Percentiles rank a stretch among this genome's conserved stretches.
These are phyloP conservation scores for Cryptocephalus primarius DNA, from an alignment of 2,888 invertebrate species.

Conservation along the genomic window DNA sequence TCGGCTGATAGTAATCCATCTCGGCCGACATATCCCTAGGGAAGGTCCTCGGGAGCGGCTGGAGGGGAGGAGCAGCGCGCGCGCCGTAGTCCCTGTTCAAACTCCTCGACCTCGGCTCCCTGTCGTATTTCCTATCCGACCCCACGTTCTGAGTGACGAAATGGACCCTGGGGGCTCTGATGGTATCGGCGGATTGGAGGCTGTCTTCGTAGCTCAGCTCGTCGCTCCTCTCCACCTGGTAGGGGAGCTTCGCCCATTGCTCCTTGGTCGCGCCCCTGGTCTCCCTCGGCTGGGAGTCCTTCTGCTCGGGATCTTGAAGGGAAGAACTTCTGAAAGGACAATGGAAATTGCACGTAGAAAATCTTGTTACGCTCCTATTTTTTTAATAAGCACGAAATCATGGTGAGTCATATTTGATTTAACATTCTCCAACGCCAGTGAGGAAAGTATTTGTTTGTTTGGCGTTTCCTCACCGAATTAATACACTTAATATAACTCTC, in stretches of 20 bases:
- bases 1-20: slow-evolving; percentile 13
- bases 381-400: no score
- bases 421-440: no score
- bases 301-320: background rate
- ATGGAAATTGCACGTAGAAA: no score
- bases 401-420: no score
- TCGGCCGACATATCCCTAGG: slow-evolving; percentile 14
- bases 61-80: background rate
- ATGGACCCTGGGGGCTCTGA: slow-evolving; percentile 53
- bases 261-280: slow-evolving; percentile 46
- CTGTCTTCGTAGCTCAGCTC: slow-evolving; percentile 30
- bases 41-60: background rate
- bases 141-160: slow-evolving; percentile 47
- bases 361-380: no score
- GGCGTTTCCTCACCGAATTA: no score
- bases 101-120: slow-evolving; percentile 19
- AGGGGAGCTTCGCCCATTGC: slow-evolving; percentile 51
- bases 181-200: slow-evolving; percentile 45
- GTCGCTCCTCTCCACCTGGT: slow-evolving; percentile 32
- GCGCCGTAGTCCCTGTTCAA: slow-evolving; percentile 9
- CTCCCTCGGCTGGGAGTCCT: slow-evolving; percentile 37
- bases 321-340: no score
- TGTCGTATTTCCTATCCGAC: slow-evolving; percentile 16
- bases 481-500: no score
- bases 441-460: no score